A percentile compares a stretch with the other conserved stretches of the same genome.
These are phyloP conservation scores for Esox niger DNA, from an alignment of 2,113 vertebrate genomes.

Conservation along the genomic window DNA sequence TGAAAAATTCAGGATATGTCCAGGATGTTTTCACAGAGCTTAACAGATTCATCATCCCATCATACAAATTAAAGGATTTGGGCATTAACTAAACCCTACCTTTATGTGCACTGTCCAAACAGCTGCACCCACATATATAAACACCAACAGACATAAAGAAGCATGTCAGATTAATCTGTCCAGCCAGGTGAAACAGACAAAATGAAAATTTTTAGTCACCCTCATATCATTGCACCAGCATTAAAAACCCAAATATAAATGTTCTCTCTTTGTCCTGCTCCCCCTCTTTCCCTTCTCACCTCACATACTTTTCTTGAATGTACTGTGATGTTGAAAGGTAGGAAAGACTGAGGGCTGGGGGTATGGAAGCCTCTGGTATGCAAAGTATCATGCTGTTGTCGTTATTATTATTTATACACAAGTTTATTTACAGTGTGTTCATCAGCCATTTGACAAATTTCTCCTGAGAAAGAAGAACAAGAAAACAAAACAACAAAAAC, in stretches of 20 bases:
- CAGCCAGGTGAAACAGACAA: neutral
- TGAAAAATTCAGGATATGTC: too few species aligned
- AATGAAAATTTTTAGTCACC: neutral
- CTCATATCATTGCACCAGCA: neutral
- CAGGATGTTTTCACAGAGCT: too few species aligned
- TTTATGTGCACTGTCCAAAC: too few species aligned
- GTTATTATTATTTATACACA: constrained; percentile 37
- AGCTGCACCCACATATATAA: too few species aligned
- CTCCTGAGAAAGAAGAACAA: constrained; percentile 30
- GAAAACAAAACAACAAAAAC: constrained; percentile 30
- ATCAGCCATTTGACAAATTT: constrained; percentile 16
- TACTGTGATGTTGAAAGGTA: neutral
- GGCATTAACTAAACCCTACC: too few species aligned
- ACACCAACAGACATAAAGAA: too few species aligned
- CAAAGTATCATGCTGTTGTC: constrained; percentile 13
- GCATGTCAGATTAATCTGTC: too few species aligned
- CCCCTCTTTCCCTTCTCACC: neutral
- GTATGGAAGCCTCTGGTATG: constrained; percentile 25
- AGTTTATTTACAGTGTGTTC: constrained; percentile 26
- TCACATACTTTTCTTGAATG: neutral
- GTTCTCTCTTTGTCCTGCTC: neutral
- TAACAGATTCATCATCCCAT: too few species aligned
- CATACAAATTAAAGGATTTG: too few species aligned
- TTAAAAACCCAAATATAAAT: neutral
- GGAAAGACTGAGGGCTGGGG: neutral